These are phyloP conservation scores for Gadus macrocephalus DNA, from an alignment of 2,113 vertebrate genomes.

Conservation along the genomic window DNA sequence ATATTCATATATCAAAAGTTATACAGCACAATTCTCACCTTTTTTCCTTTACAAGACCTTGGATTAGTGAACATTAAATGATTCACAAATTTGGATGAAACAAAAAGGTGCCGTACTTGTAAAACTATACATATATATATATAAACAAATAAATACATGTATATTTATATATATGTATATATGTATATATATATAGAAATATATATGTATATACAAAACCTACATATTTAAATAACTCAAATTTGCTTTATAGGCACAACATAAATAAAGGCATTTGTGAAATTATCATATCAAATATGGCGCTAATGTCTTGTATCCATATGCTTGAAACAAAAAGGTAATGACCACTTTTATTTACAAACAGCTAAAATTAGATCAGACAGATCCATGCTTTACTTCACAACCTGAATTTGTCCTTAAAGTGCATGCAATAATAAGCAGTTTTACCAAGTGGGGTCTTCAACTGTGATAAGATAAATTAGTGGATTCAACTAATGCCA, in stretches of 20 bases:
- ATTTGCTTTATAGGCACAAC: conserved; percentile 71
- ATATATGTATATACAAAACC: conserved; percentile 54
- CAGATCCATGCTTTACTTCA: conserved; percentile 90
- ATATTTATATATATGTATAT: conserved; percentile 43
- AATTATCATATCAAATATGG: conserved; percentile 72
- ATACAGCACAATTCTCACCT: conserved; percentile 78
- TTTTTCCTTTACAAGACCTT: conserved; percentile 76
- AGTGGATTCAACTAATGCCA: conserved; percentile 79
- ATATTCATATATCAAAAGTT: conserved; percentile 80
- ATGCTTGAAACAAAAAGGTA: conserved; percentile 69
- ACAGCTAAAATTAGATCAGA: conserved; percentile 94
- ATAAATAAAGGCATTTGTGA: conserved; percentile 78
- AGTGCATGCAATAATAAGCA: conserved; percentile 99
- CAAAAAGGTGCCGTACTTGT: conserved; percentile 59
- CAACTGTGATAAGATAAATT: conserved; percentile 91
- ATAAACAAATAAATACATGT: no score
- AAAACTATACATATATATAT: conserved; percentile 48
- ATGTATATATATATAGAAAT: neutral
- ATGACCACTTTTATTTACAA: conserved; percentile 98
- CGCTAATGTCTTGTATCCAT: conserved; percentile 68
- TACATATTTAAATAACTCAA: conserved; percentile 48
- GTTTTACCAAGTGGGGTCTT: conserved; percentile 79
- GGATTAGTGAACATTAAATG: conserved; percentile 73
- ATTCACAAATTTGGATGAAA: conserved; percentile 67
- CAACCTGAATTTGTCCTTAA: conserved; percentile 91